Evolutionary conservation across 2,797 vertebrate species (phyloP), one percentile per base, ranked within the genome.

Genomic region (Parambassis ranga): DNA sequence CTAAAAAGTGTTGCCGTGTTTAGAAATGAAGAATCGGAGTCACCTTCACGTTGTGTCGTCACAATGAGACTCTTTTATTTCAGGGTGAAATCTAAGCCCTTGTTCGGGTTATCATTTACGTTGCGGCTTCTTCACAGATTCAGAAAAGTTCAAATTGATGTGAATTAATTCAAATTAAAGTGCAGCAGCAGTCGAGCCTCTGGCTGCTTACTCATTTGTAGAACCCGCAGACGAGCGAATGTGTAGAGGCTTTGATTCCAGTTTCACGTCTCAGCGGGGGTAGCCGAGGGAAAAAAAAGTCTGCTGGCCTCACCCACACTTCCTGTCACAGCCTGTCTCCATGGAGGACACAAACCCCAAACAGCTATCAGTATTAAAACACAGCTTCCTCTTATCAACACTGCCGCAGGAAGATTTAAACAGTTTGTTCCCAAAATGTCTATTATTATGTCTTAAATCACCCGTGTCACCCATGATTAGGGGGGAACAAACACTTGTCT

Each of bases 121-220:
- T 16, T 13, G 31, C 10, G n/a, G 27, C 46, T 51, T 55, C 36
- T 28, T 27, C 37, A 13, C 24, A 38, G n/a, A 44, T 75, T 67
- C 14, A 39, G 14, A 23, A 42, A 83, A 79, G 79, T 71, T 35
- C 37, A 56, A 71, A 71, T 47, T 57, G 6, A 79, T 65, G 51
- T 44, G 41, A 81, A 80, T 83, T 76, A 65, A 82, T 80, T 81
- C 43, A 75, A 86, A 84, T 87, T 76, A 86, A 32, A 78, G 69
- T 36, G 67, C 57, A 44, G 67, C 1, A 32, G 51, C 56, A 71
- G 38, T 47, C 50, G 42, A 57, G 43, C 57, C 31, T 56, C 38
- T 39, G 19, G 6, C 53, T 62, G 46, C 73, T 85, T 64, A 72
- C 49, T 87, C 69, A 85, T 89, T 84, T 85, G 71, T 44, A 59